Percentiles rank a stretch among this genome's conserved stretches.
Evolutionary conservation across 2,888 invertebrate species (phyloP).

Genomic region (Bibio marci): DNA sequence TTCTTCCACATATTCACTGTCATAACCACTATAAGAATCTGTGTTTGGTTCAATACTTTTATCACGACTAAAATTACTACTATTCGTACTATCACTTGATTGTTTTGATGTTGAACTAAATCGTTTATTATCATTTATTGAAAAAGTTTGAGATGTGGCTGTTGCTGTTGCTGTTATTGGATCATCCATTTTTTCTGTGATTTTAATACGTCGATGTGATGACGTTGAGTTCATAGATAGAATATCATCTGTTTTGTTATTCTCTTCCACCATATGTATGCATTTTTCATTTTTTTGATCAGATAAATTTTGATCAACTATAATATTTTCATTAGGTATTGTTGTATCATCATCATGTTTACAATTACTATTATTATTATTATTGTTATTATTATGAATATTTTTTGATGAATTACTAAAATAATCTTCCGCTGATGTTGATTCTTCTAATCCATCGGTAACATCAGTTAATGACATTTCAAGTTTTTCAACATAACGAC

Average conservation of each 20-base stretch:
- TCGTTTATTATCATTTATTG: slow-evolving; percentile 17
- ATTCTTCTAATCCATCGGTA: slow-evolving; percentile 30
- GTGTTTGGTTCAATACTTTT: background rate
- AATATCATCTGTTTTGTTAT: slow-evolving; percentile 2
- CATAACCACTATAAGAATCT: background rate
- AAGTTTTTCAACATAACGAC: slow-evolving; percentile 12
- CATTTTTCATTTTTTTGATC: no score
- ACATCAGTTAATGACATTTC: slow-evolving; percentile 12
- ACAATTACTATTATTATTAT: no score
- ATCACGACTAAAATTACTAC: slow-evolving; percentile 10
- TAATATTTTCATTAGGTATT: no score
- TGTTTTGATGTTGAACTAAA: slow-evolving; percentile 28
- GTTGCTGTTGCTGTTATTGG: background rate
- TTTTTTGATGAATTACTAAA: slow-evolving; percentile 32
- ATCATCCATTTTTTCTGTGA: background rate
- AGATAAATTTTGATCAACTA: no score
- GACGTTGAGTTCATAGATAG: background rate
- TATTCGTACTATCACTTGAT: slow-evolving; percentile 27
- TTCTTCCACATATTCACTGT: background rate
- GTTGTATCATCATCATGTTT: no score
- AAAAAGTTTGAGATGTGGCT: background rate
- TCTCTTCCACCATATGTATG: background rate
- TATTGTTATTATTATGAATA: slow-evolving; percentile 31
- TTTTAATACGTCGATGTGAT: background rate
- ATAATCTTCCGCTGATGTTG: slow-evolving; percentile 49